phyloP scores from a whole-genome alignment of 1,140 invertebrate species.

The Sweltsa coloradensis region DNA sequence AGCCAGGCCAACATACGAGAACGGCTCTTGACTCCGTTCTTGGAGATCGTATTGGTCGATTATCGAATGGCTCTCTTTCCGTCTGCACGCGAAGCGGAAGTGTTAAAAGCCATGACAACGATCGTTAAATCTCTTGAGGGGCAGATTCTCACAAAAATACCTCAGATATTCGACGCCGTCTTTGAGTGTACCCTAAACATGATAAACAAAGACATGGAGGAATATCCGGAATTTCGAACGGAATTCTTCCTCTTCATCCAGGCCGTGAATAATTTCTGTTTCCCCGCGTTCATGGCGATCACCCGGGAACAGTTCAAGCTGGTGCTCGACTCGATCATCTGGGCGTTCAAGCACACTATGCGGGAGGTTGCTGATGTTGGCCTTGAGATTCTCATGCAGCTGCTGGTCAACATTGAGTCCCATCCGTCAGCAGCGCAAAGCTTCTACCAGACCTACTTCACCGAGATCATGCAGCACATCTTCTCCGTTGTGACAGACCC shows the following conservation, averaged over 20 bases:
- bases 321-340: constrained; percentile 97
- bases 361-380: constrained; percentile 96
- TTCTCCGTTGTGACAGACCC: constrained; percentile 98
- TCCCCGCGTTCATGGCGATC: constrained; percentile 89
- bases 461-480: constrained; percentile 95
- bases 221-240: constrained; percentile 95
- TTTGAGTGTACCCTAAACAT: constrained; percentile 98
- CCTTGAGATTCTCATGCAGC: constrained; percentile 52
- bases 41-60: constrained; percentile 92
- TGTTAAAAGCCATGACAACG: constrained; percentile 90
- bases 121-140: constrained; percentile 90
- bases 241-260: constrained; percentile 90
- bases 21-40: constrained; percentile 92
- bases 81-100: constrained; percentile 92
- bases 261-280: constrained; percentile 88
- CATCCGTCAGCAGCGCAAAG: constrained; percentile 83
- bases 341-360: constrained; percentile 99
- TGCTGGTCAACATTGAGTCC: constrained; percentile 82
- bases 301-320: constrained; percentile 94
- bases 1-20: constrained; percentile 84
- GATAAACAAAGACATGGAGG: constrained; percentile 99
- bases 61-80: constrained; percentile 91
- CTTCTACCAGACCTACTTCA: constrained; percentile 98
- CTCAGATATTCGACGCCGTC: constrained; percentile 97
- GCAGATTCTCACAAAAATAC: constrained; percentile 87